Percentiles rank a stretch among this genome's conserved stretches.
Evolutionary conservation across 2,888 invertebrate species (phyloP).

Genomic region (Abrostola tripartita): DNA sequence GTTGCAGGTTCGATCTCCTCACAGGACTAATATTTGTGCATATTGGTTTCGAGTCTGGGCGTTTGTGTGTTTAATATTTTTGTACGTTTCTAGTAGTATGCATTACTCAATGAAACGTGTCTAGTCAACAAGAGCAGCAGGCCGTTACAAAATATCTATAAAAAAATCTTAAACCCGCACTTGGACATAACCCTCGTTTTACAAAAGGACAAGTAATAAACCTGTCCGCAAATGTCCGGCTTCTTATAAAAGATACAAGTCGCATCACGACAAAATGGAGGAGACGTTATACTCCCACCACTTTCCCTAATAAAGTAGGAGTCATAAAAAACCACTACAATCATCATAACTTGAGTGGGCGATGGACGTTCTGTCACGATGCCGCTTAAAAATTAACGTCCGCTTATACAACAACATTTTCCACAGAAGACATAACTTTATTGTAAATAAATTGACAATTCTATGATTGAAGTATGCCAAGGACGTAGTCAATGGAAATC

Average conservation of each 20-base stretch:
- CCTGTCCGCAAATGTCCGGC: slow-evolving; percentile 71
- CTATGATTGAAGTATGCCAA: too few relatives aligned
- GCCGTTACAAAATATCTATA: slow-evolving; percentile 52
- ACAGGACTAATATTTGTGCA: too few relatives aligned
- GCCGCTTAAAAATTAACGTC: slow-evolving; percentile 80
- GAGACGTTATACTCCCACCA: slow-evolving; percentile 68
- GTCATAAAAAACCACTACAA: slow-evolving; percentile 86
- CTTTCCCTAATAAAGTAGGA: slow-evolving; percentile 82
- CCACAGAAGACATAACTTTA: slow-evolving; percentile 39
- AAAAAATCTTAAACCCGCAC: slow-evolving; percentile 62
- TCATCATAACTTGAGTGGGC: slow-evolving; percentile 80
- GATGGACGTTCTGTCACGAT: slow-evolving; percentile 65
- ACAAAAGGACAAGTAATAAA: slow-evolving; percentile 76
- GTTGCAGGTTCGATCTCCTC: too few relatives aligned
- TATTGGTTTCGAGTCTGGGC: too few relatives aligned
- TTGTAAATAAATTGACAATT: slow-evolving; percentile 40
- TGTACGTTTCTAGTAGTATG: not conserved
- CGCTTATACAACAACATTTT: slow-evolving; percentile 48
- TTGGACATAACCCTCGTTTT: slow-evolving; percentile 64
- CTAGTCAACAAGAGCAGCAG: slow-evolving; percentile 23
- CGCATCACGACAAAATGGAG: slow-evolving; percentile 71
- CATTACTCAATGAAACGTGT: slow-evolving; percentile 12
- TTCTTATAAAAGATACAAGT: slow-evolving; percentile 78
- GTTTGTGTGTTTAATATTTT: not conserved
- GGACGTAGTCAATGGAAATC: too few relatives aligned